Base-by-base conservation (phyloP, 2,888 invertebrate species). In the Rhagium mordax region DNA sequence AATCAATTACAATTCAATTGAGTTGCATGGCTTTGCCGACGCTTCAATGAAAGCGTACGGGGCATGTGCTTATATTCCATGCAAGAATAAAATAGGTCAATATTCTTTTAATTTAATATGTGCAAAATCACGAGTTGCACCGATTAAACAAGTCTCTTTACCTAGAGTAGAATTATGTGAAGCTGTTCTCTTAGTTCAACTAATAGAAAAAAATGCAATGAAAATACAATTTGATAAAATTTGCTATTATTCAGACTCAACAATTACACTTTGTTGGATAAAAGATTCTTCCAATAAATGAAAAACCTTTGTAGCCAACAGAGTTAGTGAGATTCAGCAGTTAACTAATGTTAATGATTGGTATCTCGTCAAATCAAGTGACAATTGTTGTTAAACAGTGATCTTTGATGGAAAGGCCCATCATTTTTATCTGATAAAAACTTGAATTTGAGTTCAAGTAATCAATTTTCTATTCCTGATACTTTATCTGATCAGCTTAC, bases 311-410 rank as follows among this genome's bases (percentile, higher is more conserved):
- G 47, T 55, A 4, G 55, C 21, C 10, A 59, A 74, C 20, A 15
- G 71, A 10, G 67, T 71, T 0, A 20, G 60, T n/a, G 66, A 74
- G n/a, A 71, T 74, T n/a, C 71, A 68, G 55, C n/a, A 13, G 2
- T 21, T 60, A 15, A 62, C 65, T 10, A 27, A 61, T 27, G 15
- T 21, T 18, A n/a, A 2, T 0, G 27, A 47, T 16, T 74, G 68
- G 68, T 53, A 57, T 48, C 69, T 71, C 33, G 24, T 61, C 8
- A 57, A 29, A 16, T 67, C 71, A 24, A 51, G 67, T 27, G 41
- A 59, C 16, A 74, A 74, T 27, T 70, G 18, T 72, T 24, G 48
- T 66, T 24, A n/a, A 49, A 48, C 7, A 24, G 18, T 33, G 4
- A 55, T 13, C 10, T 68, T 13, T 72, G 60, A 68, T 72, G 15